These are phyloP conservation scores for Notolabrus celidotus DNA, from an alignment of 2,797 vertebrate species.

Conservation along the genomic window DNA sequence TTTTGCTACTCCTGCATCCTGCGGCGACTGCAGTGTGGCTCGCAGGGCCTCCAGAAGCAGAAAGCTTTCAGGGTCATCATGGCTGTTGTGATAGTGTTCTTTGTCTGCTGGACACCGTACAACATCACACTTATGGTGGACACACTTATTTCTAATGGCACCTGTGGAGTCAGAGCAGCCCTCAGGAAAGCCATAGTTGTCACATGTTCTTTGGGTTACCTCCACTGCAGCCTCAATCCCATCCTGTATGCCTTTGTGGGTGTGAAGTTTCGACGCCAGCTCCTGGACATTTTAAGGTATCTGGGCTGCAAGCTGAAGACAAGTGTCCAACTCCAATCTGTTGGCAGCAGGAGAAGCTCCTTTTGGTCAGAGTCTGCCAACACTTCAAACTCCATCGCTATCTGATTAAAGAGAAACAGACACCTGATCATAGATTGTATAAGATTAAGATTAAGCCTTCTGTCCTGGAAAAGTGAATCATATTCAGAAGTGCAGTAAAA, in stretches of 20 bases:
- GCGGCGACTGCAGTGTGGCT: conserved; percentile 74
- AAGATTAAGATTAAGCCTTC: not conserved
- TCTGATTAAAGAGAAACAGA: conserved; percentile 64
- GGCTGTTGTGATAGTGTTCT: conserved; percentile 87
- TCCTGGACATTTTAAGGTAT: conserved; percentile 79
- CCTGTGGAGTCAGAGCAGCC: conserved; percentile 62
- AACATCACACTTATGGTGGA: conserved; percentile 86
- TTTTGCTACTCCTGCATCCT: conserved; percentile 89
- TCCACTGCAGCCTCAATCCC: conserved; percentile 92
- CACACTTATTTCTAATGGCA: conserved; percentile 69
- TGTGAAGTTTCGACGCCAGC: conserved; percentile 87
- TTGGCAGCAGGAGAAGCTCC: conserved; percentile 74
- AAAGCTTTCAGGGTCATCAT: conserved; percentile 88
- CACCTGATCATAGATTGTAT: not conserved
- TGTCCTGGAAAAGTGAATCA: too few species aligned
- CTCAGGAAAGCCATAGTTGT: conserved; percentile 80
- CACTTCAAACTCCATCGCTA: conserved; percentile 84
- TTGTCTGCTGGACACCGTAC: conserved; percentile 90
- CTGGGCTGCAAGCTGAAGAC: conserved; percentile 78
- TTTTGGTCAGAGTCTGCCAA: conserved; percentile 87
- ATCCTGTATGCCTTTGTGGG: conserved; percentile 92
- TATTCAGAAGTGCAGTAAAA: too few species aligned
- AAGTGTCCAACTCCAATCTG: conserved; percentile 44
- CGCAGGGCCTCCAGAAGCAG: conserved; percentile 84
- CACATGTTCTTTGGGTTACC: conserved; percentile 84